Percentiles rank a stretch among this genome's conserved stretches.
Conservation (phyloP, 2,888 invertebrate species). For the Ophioninae sp. region DNA sequence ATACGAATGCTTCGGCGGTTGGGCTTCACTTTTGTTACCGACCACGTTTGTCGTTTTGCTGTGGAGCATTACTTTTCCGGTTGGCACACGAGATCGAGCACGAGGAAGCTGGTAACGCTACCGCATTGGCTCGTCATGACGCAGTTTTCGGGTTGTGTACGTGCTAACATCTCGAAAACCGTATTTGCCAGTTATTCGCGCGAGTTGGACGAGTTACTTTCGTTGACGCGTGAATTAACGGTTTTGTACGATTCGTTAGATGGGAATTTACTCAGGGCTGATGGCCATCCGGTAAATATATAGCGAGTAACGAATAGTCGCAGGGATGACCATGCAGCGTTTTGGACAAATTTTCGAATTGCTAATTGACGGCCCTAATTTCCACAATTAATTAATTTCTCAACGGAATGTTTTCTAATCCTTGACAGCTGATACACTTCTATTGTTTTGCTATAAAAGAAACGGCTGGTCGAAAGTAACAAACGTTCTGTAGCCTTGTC, state of each 20-base stretch:
- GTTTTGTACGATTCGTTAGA: background rate
- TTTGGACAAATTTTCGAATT: too few relatives aligned
- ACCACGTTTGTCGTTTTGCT: conserved; percentile 31
- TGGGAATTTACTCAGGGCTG: background rate
- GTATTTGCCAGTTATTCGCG: background rate
- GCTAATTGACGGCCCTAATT: too few relatives aligned
- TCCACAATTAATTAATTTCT: too few relatives aligned
- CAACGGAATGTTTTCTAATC: too few relatives aligned
- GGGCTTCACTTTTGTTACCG: conserved; percentile 32
- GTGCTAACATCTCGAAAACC: background rate
- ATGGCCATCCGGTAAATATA: background rate
- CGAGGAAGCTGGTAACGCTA: conserved; percentile 16
- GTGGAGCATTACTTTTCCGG: conserved; percentile 45
- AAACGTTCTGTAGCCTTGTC: too few relatives aligned
- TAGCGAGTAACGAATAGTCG: background rate
- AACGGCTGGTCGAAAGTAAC: too few relatives aligned
- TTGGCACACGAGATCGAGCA: conserved; percentile 4
- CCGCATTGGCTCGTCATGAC: conserved; percentile 23
- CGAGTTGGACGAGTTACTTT: background rate
- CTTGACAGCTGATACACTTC: too few relatives aligned
- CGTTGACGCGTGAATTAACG: conserved; percentile 17
- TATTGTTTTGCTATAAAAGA: too few relatives aligned
- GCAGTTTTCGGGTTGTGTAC: background rate
- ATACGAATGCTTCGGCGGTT: conserved; percentile 47
- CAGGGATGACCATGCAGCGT: background rate